Evolutionary conservation across 1,140 invertebrate genomes (phyloP), one percentile per base, ranked within the genome.

Genomic region (Brachionus paranguensis): DNA sequence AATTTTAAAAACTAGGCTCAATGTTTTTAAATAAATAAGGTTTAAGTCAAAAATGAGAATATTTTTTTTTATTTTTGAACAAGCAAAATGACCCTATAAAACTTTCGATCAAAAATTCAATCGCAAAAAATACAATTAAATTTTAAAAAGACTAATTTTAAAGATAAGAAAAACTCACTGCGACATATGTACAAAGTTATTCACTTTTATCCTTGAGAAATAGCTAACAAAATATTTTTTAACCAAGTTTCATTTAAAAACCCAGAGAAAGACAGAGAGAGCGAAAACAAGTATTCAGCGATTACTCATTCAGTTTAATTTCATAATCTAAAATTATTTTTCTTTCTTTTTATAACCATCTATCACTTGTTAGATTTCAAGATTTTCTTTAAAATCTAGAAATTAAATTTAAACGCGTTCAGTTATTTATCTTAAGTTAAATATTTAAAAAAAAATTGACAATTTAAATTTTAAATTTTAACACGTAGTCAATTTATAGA

Each of bases 401-500:
- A 72, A 72, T 47, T 72, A 43, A 72, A 41, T 20, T 72, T 41
- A 68, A 68, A 68, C 27, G 33, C 27, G 27, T 68, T 68, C n/a
- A 33, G 8, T 41, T n/a, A 72, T 72, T 72, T 72, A 72, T 72
- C 68, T 72, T 10, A 72, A 72, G n/a, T 41, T 43, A 45, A 72
- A 72, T 43, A 72, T 43, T 43, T 43, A 68, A 33, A 24, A 24
- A 68, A 65, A 70, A 43, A 72, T 20, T 72, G 29, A 72, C 33
- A n/a, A 43, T 43, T 68, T 33, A n/a, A 33, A 20, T 68, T 68
- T 1, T 14, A 29, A 24, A 14, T 41, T 68, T 29, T 68, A 41
- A 37, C 68, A 72, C 68, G 68, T 72, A 81, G 24, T 81, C 43
- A 45, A 81, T 81, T 64, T 81, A 64, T 68, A 47, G 60, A 50